phyloP scores from a whole-genome alignment of 2,113 vertebrate genomes.

The Prunella himalayana region DNA sequence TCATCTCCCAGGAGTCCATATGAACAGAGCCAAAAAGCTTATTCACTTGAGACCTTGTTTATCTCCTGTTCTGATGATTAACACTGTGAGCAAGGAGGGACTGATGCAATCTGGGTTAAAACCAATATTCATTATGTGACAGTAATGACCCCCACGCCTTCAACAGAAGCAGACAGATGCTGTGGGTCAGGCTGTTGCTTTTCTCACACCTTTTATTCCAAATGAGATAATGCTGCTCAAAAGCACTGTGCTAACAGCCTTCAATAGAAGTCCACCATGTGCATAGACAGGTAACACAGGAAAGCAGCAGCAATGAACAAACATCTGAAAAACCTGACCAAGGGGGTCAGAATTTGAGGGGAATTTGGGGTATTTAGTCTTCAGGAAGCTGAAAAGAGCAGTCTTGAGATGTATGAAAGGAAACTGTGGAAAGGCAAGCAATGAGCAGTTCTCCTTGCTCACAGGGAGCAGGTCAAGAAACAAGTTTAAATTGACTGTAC shows the following conservation, averaged over 20 bases:
- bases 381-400: not conserved
- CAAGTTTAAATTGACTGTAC: not conserved
- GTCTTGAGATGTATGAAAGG: not conserved
- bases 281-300: not conserved
- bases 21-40: slow-evolving; percentile 14
- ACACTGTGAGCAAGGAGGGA: not conserved
- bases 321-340: not conserved
- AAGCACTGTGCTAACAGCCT: not conserved
- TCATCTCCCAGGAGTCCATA: not conserved
- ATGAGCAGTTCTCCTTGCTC: not conserved
- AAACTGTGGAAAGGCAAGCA: not conserved
- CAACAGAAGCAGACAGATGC: not conserved
- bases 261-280: not conserved
- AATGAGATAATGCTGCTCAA: not conserved
- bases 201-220: not conserved
- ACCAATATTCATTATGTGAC: not conserved
- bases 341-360: not conserved
- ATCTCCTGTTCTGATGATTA: slow-evolving; percentile 37
- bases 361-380: not conserved
- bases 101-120: slow-evolving; percentile 27
- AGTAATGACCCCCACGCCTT: not conserved
- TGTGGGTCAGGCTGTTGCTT: not conserved
- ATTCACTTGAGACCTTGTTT: slow-evolving; percentile 44
- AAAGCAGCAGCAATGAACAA: not conserved
- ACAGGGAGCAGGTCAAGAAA: not conserved